Evolutionary conservation across 2,888 invertebrate genomes (phyloP), one percentile per base, ranked within the genome.

Genomic region (Ecliptopera silaceata): DNA sequence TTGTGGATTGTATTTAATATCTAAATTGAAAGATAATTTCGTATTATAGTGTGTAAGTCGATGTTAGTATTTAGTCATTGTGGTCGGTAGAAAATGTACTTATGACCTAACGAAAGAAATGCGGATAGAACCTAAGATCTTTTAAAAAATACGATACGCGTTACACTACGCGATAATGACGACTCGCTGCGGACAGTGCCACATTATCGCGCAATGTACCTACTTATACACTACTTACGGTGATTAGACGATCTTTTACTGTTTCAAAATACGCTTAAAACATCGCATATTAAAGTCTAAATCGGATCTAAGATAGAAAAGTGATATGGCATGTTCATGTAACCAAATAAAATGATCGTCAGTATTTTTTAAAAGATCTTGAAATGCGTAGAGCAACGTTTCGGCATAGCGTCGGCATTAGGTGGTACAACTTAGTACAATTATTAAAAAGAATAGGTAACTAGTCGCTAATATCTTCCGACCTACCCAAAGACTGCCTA

Each of bases 401-500:
- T 75, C 72, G 75, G 73, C 68, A 72, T 80, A 75, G 77, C 65
- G 75, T 79, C 74, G 75, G 72, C 72, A 71, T 76, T 83, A 83
- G 77, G 75, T 76, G 79, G 80, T 63, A 69, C 65, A 58, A 58
- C 20, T 76, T 79, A 80, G 83, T 74, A 75, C 75, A 80, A 79
- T 77, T 78, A 76, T 76, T 71, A 70, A 70, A 70, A 77, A 59
- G 65, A 66, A 68, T 81, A 26, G 26, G 26, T 26, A 75, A 77
- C 67, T 89, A 91, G 89, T 82, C 79, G 90, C 88, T 90, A 81
- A 81, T 84, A 87, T 88, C 90, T 91, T 88, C 91, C 91, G 90
- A 91, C 91, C 91, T 91, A 88, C 86, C 91, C 89, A 91, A 92
- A 91, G 91, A 92, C 91, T 92, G 91, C 91, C 91, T 89, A 83